Base-by-base conservation (phyloP, 2,113 vertebrate species). In the Chaetura pelagica region DNA sequence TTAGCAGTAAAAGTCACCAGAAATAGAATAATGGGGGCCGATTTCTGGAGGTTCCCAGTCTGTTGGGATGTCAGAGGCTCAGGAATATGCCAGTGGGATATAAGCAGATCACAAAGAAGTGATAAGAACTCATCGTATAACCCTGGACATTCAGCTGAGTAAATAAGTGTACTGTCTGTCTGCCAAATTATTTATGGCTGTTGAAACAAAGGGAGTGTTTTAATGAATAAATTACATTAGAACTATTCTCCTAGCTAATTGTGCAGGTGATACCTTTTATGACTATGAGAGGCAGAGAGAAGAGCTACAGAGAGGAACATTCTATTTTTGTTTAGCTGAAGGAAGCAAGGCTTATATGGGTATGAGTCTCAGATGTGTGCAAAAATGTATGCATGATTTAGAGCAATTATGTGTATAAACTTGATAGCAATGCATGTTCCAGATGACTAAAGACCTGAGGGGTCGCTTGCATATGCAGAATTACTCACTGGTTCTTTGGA, bases 1-100 rank as follows among this genome's bases (percentile, higher is more conserved):
- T n/a, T 32, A 93, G 76, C 83, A 90, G 69, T 84, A 68, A 80
- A 88, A 88, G 66, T 87, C 55, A 75, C 73, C 77, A 88, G 72
- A 87, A 94, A 90, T 77, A 94, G 68, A 78, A 51, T 92, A 71
- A 86, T 85, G 76, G 59, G 22, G 38, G 9, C 67, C 84, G 51
- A 32, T 90, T 92, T 94, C 68, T 94, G 59, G 22, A 92, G 81
- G 67, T 68, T 72, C 58, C 57, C 67, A 40, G 38, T 62, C 71
- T 90, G 83, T 85, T 23, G 2, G 57, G 18, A 76, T 79, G 46
- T 52, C 71, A 90, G 57, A 80, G 67, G 38, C 71, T 90, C 42
- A 75, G 58, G 61, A 82, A 91, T 38, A 38, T 82, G 64, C 82
- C 64, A 62, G 48, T 78, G 78, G 42, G 64, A 67, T 94, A 69